A percentile compares a stretch with the other conserved stretches of the same genome.
phyloP scores from a whole-genome alignment of 2,797 vertebrate species.

The Anguilla marmorata region DNA sequence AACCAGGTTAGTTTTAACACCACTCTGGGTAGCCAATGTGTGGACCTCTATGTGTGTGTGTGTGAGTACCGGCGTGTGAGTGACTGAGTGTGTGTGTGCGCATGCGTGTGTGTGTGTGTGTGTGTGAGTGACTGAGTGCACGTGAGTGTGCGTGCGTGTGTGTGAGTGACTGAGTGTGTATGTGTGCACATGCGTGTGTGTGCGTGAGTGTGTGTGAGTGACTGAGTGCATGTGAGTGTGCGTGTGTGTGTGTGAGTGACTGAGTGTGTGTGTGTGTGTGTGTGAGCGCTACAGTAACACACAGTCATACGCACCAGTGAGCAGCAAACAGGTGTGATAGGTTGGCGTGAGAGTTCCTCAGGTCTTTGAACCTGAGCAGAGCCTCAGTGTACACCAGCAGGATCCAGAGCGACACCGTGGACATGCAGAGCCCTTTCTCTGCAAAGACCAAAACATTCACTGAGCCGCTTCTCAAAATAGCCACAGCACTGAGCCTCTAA shows the following conservation, averaged over 20 bases:
- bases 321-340: conserved; percentile 81
- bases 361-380: conserved; percentile 77
- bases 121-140: too few species aligned
- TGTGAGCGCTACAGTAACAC: background rate
- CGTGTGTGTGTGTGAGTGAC: background rate
- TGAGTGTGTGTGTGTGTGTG: background rate
- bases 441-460: conserved; percentile 28
- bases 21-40: too few species aligned
- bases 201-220: too few species aligned
- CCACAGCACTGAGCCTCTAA: background rate
- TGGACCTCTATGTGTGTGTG: too few species aligned
- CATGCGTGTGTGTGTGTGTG: too few species aligned
- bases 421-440: conserved; percentile 80
- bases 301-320: conserved; percentile 69
- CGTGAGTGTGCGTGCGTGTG: too few species aligned
- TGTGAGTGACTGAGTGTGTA: too few species aligned
- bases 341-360: conserved; percentile 77
- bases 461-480: background rate
- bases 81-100: too few species aligned
- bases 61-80: too few species aligned
- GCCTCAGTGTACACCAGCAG: conserved; percentile 79
- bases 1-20: too few species aligned
- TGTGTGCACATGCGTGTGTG: too few species aligned
- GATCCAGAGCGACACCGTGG: conserved; percentile 79
- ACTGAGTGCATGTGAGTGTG: background rate